These are phyloP conservation scores for Epizoanthus illoricatus DNA, from an alignment of 92 coral and sea anemone genomes.

Conservation along the genomic window DNA sequence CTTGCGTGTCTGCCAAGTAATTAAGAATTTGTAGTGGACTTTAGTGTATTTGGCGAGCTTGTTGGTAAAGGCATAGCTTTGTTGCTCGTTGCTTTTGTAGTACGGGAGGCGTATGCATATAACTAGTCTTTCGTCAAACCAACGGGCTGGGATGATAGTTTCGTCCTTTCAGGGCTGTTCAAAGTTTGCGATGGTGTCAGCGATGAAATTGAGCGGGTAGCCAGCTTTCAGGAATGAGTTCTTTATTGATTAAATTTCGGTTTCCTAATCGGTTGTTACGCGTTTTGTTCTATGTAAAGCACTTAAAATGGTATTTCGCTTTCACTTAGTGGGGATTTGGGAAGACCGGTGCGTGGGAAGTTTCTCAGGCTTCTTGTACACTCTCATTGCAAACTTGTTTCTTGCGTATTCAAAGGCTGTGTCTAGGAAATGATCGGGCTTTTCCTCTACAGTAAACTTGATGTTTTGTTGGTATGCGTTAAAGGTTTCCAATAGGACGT, in stretches of 20 bases:
- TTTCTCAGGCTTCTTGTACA: slow-evolving; percentile 21
- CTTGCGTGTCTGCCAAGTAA: background rate
- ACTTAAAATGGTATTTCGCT: slow-evolving; percentile 1
- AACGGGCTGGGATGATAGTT: background rate
- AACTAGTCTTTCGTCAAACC: background rate
- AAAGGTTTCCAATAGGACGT: background rate
- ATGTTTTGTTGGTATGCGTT: slow-evolving; percentile 20
- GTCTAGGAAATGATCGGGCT: slow-evolving; percentile 20
- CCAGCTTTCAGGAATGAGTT: background rate
- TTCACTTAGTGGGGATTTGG: slow-evolving; percentile 15
- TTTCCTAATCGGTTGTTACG: background rate
- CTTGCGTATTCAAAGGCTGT: background rate
- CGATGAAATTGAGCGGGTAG: background rate
- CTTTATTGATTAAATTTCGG: background rate
- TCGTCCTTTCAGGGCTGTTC: background rate
- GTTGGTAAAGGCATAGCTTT: background rate
- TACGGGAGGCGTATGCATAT: no score
- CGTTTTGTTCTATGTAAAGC: background rate
- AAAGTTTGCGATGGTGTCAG: background rate
- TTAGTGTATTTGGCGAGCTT: background rate
- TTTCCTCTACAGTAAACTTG: background rate
- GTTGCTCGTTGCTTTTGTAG: slow-evolving; percentile 4
- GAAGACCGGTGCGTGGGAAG: slow-evolving; percentile 2
- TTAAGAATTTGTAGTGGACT: slow-evolving; percentile 12
- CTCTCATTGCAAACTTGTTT: background rate